These are phyloP conservation scores for Tortricodes alternella DNA, from an alignment of 2,888 invertebrate species.

Conservation along the genomic window DNA sequence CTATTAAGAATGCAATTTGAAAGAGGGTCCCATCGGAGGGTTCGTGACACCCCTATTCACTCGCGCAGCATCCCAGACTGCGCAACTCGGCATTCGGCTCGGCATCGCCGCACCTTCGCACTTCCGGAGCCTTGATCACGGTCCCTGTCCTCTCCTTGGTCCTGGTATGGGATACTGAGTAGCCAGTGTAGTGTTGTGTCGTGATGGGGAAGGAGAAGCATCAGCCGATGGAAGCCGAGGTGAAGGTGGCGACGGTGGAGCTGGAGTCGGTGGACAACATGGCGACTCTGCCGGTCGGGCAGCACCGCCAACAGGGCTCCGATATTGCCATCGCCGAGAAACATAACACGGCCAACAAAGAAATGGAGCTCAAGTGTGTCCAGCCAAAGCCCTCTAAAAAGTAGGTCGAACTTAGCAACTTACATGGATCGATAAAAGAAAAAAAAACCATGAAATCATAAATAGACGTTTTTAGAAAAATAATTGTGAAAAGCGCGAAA, in stretches of 20 bases:
- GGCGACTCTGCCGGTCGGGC: conserved; percentile 93
- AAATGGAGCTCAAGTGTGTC: conserved; percentile 93
- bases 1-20: conserved; percentile 61
- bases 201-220: conserved; percentile 79
- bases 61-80: conserved; percentile 78
- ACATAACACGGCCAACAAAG: conserved; percentile 92
- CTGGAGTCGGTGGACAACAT: conserved; percentile 94
- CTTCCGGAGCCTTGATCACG: conserved; percentile 66
- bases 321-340: conserved; percentile 90
- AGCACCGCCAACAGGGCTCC: conserved; percentile 86
- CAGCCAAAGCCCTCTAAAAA: conserved; percentile 93
- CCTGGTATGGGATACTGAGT: conserved; percentile 40
- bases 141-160: conserved; percentile 56
- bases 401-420: conserved; percentile 83
- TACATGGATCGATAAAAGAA: no score
- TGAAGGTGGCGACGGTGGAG: conserved; percentile 95
- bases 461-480: no score
- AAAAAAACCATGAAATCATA: no score
- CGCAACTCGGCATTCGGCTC: conserved; percentile 72
- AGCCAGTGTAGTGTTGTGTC: conserved; percentile 44
- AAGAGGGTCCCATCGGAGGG: conserved; percentile 62
- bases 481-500: no score
- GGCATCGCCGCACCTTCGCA: conserved; percentile 66
- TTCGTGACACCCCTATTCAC: conserved; percentile 68
- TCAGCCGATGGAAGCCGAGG: conserved; percentile 85